Evolutionary conservation across 2,888 invertebrate species (phyloP), one percentile per base, ranked within the genome.

Genomic region (Piscicola geometra): DNA sequence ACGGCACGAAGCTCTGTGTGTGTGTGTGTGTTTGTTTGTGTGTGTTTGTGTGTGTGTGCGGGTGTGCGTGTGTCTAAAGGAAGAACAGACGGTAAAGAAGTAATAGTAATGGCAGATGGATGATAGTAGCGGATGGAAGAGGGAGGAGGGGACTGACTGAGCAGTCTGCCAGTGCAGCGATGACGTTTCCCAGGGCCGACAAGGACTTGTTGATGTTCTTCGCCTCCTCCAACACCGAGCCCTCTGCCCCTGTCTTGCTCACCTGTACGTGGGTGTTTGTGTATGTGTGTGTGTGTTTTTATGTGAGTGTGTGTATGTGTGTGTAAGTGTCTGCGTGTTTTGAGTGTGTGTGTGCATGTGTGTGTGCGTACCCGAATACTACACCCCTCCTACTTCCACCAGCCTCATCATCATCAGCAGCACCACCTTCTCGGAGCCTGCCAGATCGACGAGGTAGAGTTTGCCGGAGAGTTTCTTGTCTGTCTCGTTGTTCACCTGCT

Each of bases 181-280:
- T 99, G 66, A 99, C 99, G 86, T 99, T 99, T 83, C 99, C 99
- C 83, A 99, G 89, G 3, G 99, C 98, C 47, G 99, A 99, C 79
- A 99, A 87, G 0, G 99, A 99, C 88, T 99, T 99, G 87, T 99
- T 99, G 86, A 99, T 99, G 87, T 99, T 99, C 88, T 99, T 99
- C 9, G 99, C 99, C 88, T 99, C 99, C 86, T 99, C 98, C 79
- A 99, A 88, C 67, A 98, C 97, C 75, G 95, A 92, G 82, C 99
- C 99, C 89, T 99, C 98, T 78, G 99, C 99, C 84, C 99, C 99
- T 82, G 99, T 99, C 89, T 99, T 99, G 81, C 96, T 96, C 80
- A 97, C 93, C 91, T 91, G 64, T 35, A 50, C n/a, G 50, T 47
- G 50, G 9, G 50, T 47, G 50, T 47, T 9, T 47, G 50, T 47